A percentile compares a stretch with the other conserved stretches of the same genome.
These are phyloP conservation scores for Parambassis ranga DNA, from an alignment of 2,797 vertebrate genomes.

Conservation along the genomic window DNA sequence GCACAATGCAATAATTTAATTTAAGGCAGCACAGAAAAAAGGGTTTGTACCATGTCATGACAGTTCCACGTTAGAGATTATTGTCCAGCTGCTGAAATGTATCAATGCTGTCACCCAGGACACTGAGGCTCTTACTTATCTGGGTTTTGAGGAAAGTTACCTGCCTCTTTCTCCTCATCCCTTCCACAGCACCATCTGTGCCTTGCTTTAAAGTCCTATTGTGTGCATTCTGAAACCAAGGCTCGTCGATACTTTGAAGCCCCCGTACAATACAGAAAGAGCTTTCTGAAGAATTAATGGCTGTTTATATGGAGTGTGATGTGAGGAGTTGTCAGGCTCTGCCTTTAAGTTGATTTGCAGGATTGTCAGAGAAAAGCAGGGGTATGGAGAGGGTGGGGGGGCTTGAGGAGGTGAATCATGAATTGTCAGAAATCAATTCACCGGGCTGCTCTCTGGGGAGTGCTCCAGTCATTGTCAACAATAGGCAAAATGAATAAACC, in stretches of 20 bases:
- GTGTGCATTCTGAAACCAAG: slow-evolving; percentile 49
- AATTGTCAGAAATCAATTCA: slow-evolving; percentile 84
- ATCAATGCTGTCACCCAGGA: neutral
- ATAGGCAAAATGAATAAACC: slow-evolving; percentile 78
- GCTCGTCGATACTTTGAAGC: slow-evolving; percentile 69
- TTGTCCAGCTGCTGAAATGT: slow-evolving; percentile 13
- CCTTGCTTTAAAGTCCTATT: slow-evolving; percentile 57
- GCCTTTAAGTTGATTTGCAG: slow-evolving; percentile 82
- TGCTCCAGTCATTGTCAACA: slow-evolving; percentile 70
- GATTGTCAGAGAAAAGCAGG: slow-evolving; percentile 68
- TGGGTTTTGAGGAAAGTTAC: slow-evolving; percentile 31
- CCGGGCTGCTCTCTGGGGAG: slow-evolving; percentile 70
- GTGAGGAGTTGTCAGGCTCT: slow-evolving; percentile 76
- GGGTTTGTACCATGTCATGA: slow-evolving; percentile 1
- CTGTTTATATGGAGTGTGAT: slow-evolving; percentile 75
- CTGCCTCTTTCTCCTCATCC: slow-evolving; percentile 3
- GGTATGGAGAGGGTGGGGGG: slow-evolving; percentile 69
- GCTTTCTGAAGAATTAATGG: slow-evolving; percentile 79
- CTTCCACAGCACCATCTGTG: neutral
- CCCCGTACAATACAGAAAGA: slow-evolving; percentile 71
- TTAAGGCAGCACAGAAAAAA: neutral
- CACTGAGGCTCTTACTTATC: slow-evolving; percentile 27
- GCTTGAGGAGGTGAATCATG: slow-evolving; percentile 75
- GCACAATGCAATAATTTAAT: neutral
- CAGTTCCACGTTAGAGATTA: neutral